These are phyloP conservation scores for Phylloscopus collybita DNA, from an alignment of 2,797 vertebrate genomes.

Conservation along the genomic window DNA sequence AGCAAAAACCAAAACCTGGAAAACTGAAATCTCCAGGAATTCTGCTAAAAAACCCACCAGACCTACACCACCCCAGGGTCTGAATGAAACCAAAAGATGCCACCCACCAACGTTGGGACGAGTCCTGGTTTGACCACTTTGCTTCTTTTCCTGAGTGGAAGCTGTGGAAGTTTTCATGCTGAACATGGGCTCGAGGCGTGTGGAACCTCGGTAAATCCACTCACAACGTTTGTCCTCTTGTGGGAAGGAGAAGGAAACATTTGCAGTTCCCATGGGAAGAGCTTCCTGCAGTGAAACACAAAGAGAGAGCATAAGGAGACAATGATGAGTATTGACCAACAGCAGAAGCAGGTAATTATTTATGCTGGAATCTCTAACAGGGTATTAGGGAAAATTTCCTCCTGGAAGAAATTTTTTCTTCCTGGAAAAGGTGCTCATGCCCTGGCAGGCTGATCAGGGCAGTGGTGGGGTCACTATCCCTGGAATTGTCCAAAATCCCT, in stretches of 20 bases:
- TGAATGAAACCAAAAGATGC: fast-evolving
- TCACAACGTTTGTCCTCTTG: slow-evolving; percentile 96
- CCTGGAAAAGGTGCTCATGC: background rate
- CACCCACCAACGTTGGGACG: slow-evolving; percentile 92
- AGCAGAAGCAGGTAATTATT: fast-evolving
- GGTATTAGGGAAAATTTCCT: too few species aligned
- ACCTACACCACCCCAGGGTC: background rate
- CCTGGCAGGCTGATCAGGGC: background rate
- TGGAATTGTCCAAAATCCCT: background rate
- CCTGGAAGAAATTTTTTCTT: background rate
- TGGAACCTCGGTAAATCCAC: slow-evolving; percentile 98
- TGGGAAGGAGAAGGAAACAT: background rate
- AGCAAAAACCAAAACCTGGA: background rate
- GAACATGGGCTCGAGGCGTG: slow-evolving; percentile 96
- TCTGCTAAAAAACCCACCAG: background rate
- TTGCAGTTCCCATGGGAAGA: background rate
- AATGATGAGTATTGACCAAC: fast-evolving
- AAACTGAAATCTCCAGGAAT: background rate
- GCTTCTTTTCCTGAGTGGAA: slow-evolving; percentile 91
- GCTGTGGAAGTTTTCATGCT: slow-evolving; percentile 95
- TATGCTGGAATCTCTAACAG: fast-evolving
- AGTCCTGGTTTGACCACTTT: slow-evolving; percentile 88
- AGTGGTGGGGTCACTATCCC: background rate
- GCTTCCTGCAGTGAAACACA: background rate
- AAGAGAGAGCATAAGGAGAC: background rate